Evolutionary conservation across 2,888 invertebrate species (phyloP), one percentile per base, ranked within the genome.

Genomic region (Platycnemis pennipes): DNA sequence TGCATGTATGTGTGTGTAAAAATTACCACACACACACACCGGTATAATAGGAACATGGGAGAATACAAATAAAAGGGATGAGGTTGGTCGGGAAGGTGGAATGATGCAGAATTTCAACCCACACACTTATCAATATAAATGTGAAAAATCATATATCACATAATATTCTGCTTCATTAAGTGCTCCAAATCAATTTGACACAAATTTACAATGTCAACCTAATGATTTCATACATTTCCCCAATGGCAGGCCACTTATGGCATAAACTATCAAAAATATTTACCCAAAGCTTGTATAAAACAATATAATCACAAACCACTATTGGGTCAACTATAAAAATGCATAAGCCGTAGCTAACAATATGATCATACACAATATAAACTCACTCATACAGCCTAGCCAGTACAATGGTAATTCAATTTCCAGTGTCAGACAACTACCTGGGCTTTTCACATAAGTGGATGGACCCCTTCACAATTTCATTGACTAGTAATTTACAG

Each of bases 301-400:
- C 63, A 56, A 63, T 63, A 53, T 63, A 44, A 37, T 49, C 19
- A 87, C 87, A 87, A 46, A 87, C 44, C 87, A 87, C 87, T 87
- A 87, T 87, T 46, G 44, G 46, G 45, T 63, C 44, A 63, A 26
- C 63, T 91, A 91, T 63, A 42, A 26, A 89, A 89, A 42, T 63
- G 56, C 89, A 89, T 88, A 53, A 89, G 89, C 89, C 89, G 56
- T 56, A 42, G 26, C 89, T 89, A 89, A 89, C 53, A 89, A 89
- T 49, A 22, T 37, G 56, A 56, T n/a, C 53, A 89, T 89, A 89
- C 53, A 89, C 89, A 89, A 89, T n/a, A 46, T 87, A 13, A 91
- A 91, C n/a, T n/a, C n/a, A 89, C n/a, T 63, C 53, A 91, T 22
- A 91, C 44, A 63, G n/a, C 91, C 91, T 91, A 91, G 49, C 63